Evolutionary conservation across 2,888 invertebrate species (phyloP).

Genomic region (Zaprionus lineosus): DNA sequence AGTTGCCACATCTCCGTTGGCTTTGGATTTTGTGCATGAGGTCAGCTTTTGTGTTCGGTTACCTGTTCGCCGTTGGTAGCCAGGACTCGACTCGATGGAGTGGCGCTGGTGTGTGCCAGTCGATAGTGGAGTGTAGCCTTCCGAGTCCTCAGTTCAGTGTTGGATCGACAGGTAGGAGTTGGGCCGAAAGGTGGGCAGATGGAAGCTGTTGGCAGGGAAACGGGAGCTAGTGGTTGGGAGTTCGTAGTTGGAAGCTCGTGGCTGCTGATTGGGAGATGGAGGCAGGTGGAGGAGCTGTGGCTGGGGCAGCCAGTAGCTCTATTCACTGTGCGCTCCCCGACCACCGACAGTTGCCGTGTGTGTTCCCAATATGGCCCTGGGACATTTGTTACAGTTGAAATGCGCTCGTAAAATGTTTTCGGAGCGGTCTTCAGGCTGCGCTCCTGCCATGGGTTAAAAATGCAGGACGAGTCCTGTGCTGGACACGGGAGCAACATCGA

Average conservation of each 20-base stretch:
- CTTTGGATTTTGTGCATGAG: slow-evolving; percentile 67
- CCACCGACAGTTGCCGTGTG: slow-evolving; percentile 46
- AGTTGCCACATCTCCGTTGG: slow-evolving; percentile 37
- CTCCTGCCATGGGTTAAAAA: slow-evolving; percentile 34
- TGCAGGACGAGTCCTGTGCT: slow-evolving; percentile 21
- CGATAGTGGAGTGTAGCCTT: too few species aligned
- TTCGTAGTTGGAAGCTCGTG: too few species aligned
- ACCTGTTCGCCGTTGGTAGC: slow-evolving; percentile 16
- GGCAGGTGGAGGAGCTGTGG: too few species aligned
- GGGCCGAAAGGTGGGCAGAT: slow-evolving; percentile 1
- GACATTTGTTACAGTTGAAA: slow-evolving; percentile 79
- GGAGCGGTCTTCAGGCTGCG: slow-evolving; percentile 32
- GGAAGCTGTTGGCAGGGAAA: slow-evolving; percentile 9
- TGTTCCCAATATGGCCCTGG: slow-evolving; percentile 53
- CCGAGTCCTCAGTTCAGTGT: too few species aligned
- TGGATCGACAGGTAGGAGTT: too few species aligned
- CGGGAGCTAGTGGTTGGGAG: too few species aligned
- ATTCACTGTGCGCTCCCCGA: slow-evolving; percentile 16
- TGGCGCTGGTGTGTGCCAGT: not conserved
- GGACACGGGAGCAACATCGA: not conserved
- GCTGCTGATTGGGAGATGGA: slow-evolving; percentile 10
- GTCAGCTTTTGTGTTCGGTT: slow-evolving; percentile 63
- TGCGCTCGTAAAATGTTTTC: slow-evolving; percentile 75
- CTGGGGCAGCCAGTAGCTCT: slow-evolving; percentile 10
- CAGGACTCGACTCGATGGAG: not conserved